Base-by-base conservation (phyloP, 92 coral and sea anemone genomes). In the Blastomussa wellsi region DNA sequence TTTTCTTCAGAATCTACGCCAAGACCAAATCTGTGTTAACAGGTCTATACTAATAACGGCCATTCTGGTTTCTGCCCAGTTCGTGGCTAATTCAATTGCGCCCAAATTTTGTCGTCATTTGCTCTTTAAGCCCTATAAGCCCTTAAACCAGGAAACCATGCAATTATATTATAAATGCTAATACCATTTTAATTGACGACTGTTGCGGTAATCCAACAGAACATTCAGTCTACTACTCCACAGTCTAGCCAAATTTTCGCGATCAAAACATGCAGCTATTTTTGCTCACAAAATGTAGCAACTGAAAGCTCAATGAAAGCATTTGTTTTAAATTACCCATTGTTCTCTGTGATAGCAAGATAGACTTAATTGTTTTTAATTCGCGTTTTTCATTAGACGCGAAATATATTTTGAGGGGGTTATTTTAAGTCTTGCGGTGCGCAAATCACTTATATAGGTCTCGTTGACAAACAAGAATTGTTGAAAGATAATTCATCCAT, bases 111-210 rank as follows among this genome's bases (percentile, higher is more conserved):
- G 17, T 60, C 59, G n/a, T 16, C 60, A 42, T 36, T 14, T 81
- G 51, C 73, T 7, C 1, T 2, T 10, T 82, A 82, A 82, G 37
- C 78, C 44, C 24, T 72, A 62, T 82, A 82, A 11, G 22, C 15
- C 24, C 32, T 42, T 36, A 0, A 29, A 2, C 60, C 41, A 41
- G 26, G 6, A n/a, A 71, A 20, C 60, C 48, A 39, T 72, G 71
- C 65, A 71, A 70, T 70, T 74, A 59, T 38, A 70, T 70, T 74
- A 59, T 38, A 4, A 29, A 35, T 41, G 74, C 48, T 83, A 83
- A 83, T 83, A 83, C 80, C 20, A 64, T 83, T 83, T 83, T 83
- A 83, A 83, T 62, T 83, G 87, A 62, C 75, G 48, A 31, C 48
- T 57, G 31, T 74, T 74, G 87, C 31, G 60, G 48, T 60, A 74